Percentiles rank a stretch among this genome's conserved stretches.
phyloP scores from a whole-genome alignment of 2,797 vertebrate species.

The Labeo calbasu region DNA sequence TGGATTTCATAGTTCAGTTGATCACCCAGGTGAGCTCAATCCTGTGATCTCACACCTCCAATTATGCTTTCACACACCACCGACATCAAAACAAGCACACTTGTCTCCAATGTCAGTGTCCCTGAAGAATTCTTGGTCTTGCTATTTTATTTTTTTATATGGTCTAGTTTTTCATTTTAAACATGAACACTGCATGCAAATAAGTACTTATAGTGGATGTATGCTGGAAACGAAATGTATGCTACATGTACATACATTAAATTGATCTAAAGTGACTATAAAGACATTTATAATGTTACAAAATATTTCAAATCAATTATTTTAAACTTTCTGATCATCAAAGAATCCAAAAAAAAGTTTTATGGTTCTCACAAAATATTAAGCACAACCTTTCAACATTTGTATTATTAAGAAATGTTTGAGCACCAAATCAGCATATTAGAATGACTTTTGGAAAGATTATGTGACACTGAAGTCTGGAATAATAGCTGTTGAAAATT shows the following conservation, averaged over 20 bases:
- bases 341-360: neutral
- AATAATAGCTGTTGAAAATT: no score
- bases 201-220: neutral
- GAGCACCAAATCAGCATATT: neutral
- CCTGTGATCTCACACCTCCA: neutral
- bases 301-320: neutral
- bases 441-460: no score
- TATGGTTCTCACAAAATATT: neutral
- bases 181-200: neutral
- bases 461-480: no score
- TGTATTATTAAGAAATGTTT: neutral
- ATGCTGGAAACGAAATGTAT: neutral
- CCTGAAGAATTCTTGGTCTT: neutral
- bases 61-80: neutral
- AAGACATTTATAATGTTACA: no score
- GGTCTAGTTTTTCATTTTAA: neutral
- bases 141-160: neutral
- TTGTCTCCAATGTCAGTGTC: neutral
- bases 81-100: neutral
- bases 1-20: slow-evolving; percentile 97
- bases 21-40: slow-evolving; percentile 89
- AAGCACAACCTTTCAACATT: neutral
- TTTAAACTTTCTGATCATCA: neutral
- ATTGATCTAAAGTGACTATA: no score
- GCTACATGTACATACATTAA: neutral